Evolutionary conservation across 1,140 invertebrate genomes (phyloP), one percentile per base, ranked within the genome.

Genomic region (Chironomus striatipennis): DNA sequence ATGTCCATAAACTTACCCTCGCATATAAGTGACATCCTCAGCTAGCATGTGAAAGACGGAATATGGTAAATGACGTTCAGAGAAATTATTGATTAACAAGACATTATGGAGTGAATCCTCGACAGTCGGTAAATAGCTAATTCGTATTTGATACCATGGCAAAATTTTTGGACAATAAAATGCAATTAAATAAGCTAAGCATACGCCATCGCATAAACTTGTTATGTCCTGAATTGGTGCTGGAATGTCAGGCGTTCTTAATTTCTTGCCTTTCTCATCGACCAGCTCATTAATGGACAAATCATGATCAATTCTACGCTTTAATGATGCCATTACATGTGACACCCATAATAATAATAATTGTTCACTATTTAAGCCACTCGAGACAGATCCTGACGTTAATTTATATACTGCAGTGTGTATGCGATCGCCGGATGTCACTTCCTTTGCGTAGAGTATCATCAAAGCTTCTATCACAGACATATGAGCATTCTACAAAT

Each of bases 401-500:
- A 74, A 70, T 67, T 92, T 85, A 78, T 90, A 87, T 74, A 97
- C 91, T 73, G 96, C 94, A 75, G 94, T 90, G 24, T 91, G 86
- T 42, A 98, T 91, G 74, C 93, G 87, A 78, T 98, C 96, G 47
- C 91, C 87, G 18, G 93, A 95, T 76, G 97, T 91, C 75, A 97
- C 92, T 85, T 98, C 95, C 79, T 93, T 92, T 77, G 95, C 91
- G 85, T 98, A 98, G 76, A 98, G 88, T 78, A 89, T 88, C 96
- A 99, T 98, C 81, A 99, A 87, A 77, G 94, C 93, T 86, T 99
- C 96, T 84, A 98, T 97, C 83, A 99, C 92, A 82, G 93, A 90
- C 89, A 98, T 91, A 85, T 99, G 97, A 77, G 95, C 94, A 82
- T 89, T 92, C 97, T 98, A n/a, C n/a, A n/a, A n/a, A n/a, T n/a